phyloP scores from a whole-genome alignment of 2,113 vertebrate genomes.

The Sus scrofa region T2T-Sscrofa CM000814.6:32618501-32619000 shows the following conservation, averaged over 20 bases:
- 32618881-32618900: not conserved
- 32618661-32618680: not conserved
- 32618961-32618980: no score
- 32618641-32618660: not conserved
- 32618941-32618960: not conserved
- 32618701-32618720: not conserved
- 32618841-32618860: not conserved
- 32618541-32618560: not conserved
- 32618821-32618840: not conserved
- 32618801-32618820: not conserved
- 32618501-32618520: not conserved
- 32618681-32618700: not conserved
- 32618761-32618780: not conserved
- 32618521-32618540: not conserved
- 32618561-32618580: no score
- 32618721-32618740: not conserved
- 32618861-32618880: not conserved
- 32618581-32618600: no score
- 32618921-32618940: not conserved
- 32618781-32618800: not conserved
- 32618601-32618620: not conserved
- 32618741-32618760: not conserved
- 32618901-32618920: not conserved
- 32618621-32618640: not conserved
- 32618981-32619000: not conserved